These are phyloP conservation scores for Lissonota sp. DNA, from an alignment of 2,888 invertebrate species.

Conservation along the genomic window DNA sequence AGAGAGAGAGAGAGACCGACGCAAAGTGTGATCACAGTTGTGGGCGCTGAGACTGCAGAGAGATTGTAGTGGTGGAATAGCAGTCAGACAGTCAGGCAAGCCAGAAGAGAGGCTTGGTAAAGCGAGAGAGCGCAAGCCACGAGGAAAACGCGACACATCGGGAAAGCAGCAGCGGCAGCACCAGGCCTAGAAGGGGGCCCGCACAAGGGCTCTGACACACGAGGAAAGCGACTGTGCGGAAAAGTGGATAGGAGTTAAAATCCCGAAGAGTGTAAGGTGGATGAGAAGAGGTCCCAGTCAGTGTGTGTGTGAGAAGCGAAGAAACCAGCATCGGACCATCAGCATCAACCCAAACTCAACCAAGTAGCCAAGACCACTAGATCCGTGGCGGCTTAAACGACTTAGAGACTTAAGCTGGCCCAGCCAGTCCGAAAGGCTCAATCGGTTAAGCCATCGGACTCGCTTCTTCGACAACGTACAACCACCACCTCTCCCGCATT, in stretches of 20 bases:
- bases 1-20: constrained; percentile 66
- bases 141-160: constrained; percentile 84
- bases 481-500: constrained; percentile 17
- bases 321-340: constrained; percentile 30
- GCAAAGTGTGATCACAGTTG: constrained; percentile 67
- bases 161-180: constrained; percentile 89
- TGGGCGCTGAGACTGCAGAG: constrained; percentile 77
- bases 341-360: neutral
- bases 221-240: constrained; percentile 53
- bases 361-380: constrained; percentile 80
- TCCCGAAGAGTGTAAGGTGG: constrained; percentile 34
- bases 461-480: constrained; percentile 35
- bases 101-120: constrained; percentile 77
- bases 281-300: constrained; percentile 31
- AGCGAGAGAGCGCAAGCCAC: constrained; percentile 82
- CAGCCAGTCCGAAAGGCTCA: constrained; percentile 82
- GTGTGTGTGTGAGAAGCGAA: constrained; percentile 52
- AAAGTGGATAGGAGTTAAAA: constrained; percentile 53
- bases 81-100: constrained; percentile 84
- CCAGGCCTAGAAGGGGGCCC: constrained; percentile 87
- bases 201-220: constrained; percentile 18
- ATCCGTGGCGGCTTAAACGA: constrained; percentile 81
- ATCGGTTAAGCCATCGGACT: constrained; percentile 78
- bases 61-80: constrained; percentile 65
- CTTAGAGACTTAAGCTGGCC: constrained; percentile 82